These are phyloP conservation scores for Listronotus bonariensis DNA, from an alignment of 1,140 invertebrate species.

Conservation along the genomic window DNA sequence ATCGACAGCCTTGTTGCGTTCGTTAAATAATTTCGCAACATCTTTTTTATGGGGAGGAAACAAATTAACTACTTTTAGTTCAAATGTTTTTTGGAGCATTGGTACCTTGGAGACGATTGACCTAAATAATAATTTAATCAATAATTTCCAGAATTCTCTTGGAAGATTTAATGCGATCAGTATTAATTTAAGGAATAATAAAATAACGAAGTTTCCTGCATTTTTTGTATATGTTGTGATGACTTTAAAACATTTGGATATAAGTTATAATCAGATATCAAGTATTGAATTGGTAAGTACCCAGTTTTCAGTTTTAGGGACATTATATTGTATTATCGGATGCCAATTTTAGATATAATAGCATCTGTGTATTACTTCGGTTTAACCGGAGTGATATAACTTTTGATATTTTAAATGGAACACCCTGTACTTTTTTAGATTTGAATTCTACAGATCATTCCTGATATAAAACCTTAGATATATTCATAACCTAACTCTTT, in stretches of 20 bases:
- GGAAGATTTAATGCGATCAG: background rate
- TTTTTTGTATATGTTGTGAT: slow-evolving; percentile 6
- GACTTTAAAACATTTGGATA: slow-evolving; percentile 7
- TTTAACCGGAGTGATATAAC: no score
- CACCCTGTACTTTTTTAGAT: no score
- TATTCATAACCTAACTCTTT: no score
- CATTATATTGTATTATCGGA: no score
- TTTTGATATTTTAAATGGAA: no score
- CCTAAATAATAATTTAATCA: slow-evolving; percentile 16
- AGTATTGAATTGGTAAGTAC: slow-evolving; percentile 17
- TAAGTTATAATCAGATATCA: slow-evolving; percentile 26
- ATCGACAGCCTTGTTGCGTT: slow-evolving; percentile 4
- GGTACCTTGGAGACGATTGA: slow-evolving; percentile 14
- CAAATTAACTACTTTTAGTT: slow-evolving; percentile 13
- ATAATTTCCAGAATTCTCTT: slow-evolving; percentile 4
- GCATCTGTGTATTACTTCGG: no score
- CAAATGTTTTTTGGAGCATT: slow-evolving; percentile 10
- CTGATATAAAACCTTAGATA: no score
- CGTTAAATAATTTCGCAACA: slow-evolving; percentile 17
- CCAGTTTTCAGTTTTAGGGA: no score
- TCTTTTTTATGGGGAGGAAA: slow-evolving; percentile 26
- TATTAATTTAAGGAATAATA: slow-evolving; percentile 14
- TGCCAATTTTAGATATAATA: no score
- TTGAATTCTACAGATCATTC: no score
- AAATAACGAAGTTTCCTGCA: slow-evolving; percentile 16